These are phyloP conservation scores for Eumacrocentrus americanus DNA, from an alignment of 2,888 invertebrate genomes.

Conservation along the genomic window DNA sequence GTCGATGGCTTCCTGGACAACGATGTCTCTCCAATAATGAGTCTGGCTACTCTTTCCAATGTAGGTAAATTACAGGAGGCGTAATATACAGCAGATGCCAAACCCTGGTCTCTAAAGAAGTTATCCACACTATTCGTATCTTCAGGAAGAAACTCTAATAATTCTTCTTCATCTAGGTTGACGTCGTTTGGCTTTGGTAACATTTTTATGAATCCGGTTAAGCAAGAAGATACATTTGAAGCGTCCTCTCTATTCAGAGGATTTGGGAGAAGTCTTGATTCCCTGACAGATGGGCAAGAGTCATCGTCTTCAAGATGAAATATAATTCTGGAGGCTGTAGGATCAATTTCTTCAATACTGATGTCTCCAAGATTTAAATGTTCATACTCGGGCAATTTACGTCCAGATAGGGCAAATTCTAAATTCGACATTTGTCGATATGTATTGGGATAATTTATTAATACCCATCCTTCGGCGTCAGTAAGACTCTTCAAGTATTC, in stretches of 20 bases:
- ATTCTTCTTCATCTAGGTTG: constrained; percentile 16
- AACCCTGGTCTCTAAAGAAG: constrained; percentile 67
- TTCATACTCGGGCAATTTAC: constrained; percentile 58
- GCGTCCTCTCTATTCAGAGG: constrained; percentile 63
- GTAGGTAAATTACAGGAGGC: constrained; percentile 65
- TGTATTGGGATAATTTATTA: constrained; percentile 69
- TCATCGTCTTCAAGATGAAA: constrained; percentile 63
- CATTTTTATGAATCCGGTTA: constrained; percentile 67
- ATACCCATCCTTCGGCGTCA: constrained; percentile 67
- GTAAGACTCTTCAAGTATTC: constrained; percentile 66
- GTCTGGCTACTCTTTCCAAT: constrained; percentile 63
- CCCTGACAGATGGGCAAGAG: constrained; percentile 56
- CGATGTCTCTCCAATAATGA: constrained; percentile 61
- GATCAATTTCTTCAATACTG: constrained; percentile 44
- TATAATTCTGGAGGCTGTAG: constrained; percentile 40
- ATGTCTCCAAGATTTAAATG: constrained; percentile 22
- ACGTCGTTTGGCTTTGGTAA: constrained; percentile 32
- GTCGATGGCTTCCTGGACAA: constrained; percentile 55
- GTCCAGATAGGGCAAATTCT: constrained; percentile 68
- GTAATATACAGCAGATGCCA: constrained; percentile 68
- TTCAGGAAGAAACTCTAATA: constrained; percentile 43
- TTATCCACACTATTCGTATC: constrained; percentile 65
- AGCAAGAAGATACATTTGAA: constrained; percentile 55
- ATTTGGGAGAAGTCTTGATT: constrained; percentile 65
- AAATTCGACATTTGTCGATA: constrained; percentile 67